Evolutionary conservation across 64 coral and sea anemone genomes (phyloP).

Genomic region (Montipora efflorescens): DNA sequence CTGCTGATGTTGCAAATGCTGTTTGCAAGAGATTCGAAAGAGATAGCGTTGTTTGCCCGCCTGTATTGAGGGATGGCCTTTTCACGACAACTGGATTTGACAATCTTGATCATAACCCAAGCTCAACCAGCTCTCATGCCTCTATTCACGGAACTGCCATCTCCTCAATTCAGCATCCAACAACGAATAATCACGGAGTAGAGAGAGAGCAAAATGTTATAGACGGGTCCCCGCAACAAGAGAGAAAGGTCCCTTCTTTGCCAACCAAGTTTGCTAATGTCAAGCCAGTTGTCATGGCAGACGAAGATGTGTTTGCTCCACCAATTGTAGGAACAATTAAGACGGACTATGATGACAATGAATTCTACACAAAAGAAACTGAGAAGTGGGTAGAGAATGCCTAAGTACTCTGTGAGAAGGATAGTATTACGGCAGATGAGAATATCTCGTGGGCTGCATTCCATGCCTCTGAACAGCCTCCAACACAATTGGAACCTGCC

Average conservation of each 20-base stretch:
- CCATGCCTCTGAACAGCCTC: conserved; percentile 12
- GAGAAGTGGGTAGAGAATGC: not conserved
- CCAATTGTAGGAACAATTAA: conserved; percentile 22
- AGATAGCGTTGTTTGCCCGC: not conserved
- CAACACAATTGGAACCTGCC: not conserved
- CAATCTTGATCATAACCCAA: conserved; percentile 18
- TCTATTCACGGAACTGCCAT: not conserved
- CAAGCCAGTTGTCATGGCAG: conserved; percentile 37
- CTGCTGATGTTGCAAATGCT: not conserved
- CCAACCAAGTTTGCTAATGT: conserved; percentile 28
- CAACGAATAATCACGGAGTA: conserved; percentile 31
- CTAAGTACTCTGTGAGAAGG: conserved; percentile 11
- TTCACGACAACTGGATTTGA: not conserved
- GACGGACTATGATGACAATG: conserved; percentile 1
- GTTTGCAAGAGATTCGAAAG: not conserved
- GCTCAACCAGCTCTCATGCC: not conserved
- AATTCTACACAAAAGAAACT: conserved; percentile 31
- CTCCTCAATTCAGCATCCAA: conserved; percentile 26
- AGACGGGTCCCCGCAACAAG: conserved; percentile 10
- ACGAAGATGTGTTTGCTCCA: conserved; percentile 28
- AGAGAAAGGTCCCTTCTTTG: conserved; percentile 31
- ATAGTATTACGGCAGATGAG: not conserved
- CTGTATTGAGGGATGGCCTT: not conserved
- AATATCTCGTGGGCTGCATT: conserved; percentile 41
- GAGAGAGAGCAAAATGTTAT: conserved; percentile 23